A percentile compares a stretch with the other conserved stretches of the same genome.
These are phyloP conservation scores for Heliconius eleuchia DNA, from an alignment of 1,140 invertebrate species.

Conservation along the genomic window DNA sequence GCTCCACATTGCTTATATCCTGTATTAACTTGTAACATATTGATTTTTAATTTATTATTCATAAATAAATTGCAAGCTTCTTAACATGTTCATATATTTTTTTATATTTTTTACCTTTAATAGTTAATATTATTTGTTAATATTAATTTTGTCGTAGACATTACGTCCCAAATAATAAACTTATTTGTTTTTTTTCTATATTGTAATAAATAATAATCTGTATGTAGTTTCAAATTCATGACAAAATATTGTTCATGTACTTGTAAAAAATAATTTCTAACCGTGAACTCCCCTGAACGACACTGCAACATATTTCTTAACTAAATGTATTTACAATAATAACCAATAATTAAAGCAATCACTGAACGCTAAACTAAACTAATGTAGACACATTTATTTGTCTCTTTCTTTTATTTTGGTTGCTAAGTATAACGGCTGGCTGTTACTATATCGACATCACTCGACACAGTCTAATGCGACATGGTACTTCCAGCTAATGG, in stretches of 20 bases:
- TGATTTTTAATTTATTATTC: not conserved
- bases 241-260: not conserved
- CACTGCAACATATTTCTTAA: slow-evolving; percentile 30
- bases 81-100: slow-evolving; percentile 7
- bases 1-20: not conserved
- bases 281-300: not conserved
- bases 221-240: not conserved
- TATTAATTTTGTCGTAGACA: not conserved
- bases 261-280: not conserved
- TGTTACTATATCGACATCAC: too few relatives aligned
- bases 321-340: slow-evolving; percentile 12
- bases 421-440: too few relatives aligned
- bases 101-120: not conserved
- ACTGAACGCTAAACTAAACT: not conserved
- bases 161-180: not conserved
- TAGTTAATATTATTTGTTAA: slow-evolving; percentile 1
- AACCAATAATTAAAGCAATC: not conserved
- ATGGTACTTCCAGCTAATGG: not conserved
- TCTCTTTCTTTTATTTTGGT: too few relatives aligned
- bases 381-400: not conserved
- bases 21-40: not conserved
- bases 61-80: not conserved
- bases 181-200: not conserved
- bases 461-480: not conserved
- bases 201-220: not conserved